These are phyloP conservation scores for Luehdorfia chinensis DNA, from an alignment of 1,140 invertebrate species.

Conservation along the genomic window DNA sequence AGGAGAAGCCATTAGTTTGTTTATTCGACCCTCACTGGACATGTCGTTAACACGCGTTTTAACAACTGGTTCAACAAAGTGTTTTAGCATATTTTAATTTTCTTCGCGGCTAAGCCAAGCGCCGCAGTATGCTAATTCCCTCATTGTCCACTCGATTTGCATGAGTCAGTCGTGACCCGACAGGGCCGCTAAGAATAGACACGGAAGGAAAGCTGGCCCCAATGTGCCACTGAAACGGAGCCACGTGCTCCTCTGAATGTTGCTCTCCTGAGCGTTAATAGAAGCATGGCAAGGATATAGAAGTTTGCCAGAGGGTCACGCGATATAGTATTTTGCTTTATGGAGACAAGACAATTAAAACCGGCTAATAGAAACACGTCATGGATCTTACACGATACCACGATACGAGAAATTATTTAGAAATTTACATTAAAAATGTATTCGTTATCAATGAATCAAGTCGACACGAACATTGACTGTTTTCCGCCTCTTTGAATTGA, in stretches of 20 bases:
- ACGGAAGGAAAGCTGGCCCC: slow-evolving; percentile 69
- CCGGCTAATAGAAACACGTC: too few species aligned
- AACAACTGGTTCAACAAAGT: slow-evolving; percentile 24
- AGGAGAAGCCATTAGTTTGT: slow-evolving; percentile 4
- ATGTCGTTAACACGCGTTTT: slow-evolving; percentile 26
- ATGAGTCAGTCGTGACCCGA: slow-evolving; percentile 60
- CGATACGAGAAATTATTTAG: too few species aligned
- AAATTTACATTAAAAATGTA: too few species aligned
- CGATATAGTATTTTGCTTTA: too few species aligned
- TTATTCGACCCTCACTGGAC: slow-evolving; percentile 22
- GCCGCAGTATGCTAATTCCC: slow-evolving; percentile 51
- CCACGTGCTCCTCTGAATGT: slow-evolving; percentile 59
- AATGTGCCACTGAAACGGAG: slow-evolving; percentile 45
- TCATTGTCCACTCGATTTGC: slow-evolving; percentile 64
- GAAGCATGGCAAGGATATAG: too few species aligned
- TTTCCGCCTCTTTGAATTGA: too few species aligned
- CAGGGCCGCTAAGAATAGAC: slow-evolving; percentile 65
- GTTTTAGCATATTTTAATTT: slow-evolving; percentile 47
- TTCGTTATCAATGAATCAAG: too few species aligned
- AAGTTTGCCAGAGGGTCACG: too few species aligned
- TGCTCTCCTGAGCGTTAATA: slow-evolving; percentile 30
- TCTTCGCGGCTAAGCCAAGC: slow-evolving; percentile 22
- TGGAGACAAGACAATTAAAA: too few species aligned
- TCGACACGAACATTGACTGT: too few species aligned
- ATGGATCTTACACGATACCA: too few species aligned